Percentiles rank a stretch among this genome's conserved stretches.
phyloP scores from a whole-genome alignment of 2,113 vertebrate species.

The Clupea harengus region DNA sequence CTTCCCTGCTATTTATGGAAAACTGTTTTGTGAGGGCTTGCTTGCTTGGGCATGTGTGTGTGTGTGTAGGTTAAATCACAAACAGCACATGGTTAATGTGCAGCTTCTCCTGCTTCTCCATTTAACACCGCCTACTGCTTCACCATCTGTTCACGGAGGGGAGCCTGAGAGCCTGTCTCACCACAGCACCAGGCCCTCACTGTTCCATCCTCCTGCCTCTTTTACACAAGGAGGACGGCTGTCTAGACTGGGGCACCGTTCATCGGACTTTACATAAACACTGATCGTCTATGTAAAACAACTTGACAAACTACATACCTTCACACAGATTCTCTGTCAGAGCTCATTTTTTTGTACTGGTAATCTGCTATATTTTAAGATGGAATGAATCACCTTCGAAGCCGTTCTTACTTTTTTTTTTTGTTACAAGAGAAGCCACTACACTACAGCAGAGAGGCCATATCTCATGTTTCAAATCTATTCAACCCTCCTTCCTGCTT shows the following conservation, averaged over 20 bases:
- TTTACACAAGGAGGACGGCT: not conserved
- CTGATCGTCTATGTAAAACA: not conserved
- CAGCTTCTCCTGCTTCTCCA: constrained; percentile 41
- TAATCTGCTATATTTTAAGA: no score
- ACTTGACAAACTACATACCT: not conserved
- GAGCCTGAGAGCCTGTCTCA: constrained; percentile 25
- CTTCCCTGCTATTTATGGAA: not conserved
- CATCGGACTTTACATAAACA: no score
- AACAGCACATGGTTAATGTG: constrained; percentile 37
- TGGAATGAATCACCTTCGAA: no score
- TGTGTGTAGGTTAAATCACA: constrained; percentile 22
- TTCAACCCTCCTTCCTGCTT: no score
- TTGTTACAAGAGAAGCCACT: not conserved
- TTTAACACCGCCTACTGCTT: constrained; percentile 48
- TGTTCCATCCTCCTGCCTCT: not conserved
- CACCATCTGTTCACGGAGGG: constrained; percentile 52
- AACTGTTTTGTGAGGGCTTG: not conserved
- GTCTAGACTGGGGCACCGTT: no score
- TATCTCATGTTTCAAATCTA: no score
- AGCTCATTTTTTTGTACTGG: not conserved
- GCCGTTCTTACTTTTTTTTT: no score
- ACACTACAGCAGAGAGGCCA: not conserved
- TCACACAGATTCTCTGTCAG: not conserved
- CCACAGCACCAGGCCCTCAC: not conserved
- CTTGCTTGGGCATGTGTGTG: not conserved